Evolutionary conservation across 2,888 invertebrate species (phyloP).

Genomic region (Lucinisca nassula): DNA sequence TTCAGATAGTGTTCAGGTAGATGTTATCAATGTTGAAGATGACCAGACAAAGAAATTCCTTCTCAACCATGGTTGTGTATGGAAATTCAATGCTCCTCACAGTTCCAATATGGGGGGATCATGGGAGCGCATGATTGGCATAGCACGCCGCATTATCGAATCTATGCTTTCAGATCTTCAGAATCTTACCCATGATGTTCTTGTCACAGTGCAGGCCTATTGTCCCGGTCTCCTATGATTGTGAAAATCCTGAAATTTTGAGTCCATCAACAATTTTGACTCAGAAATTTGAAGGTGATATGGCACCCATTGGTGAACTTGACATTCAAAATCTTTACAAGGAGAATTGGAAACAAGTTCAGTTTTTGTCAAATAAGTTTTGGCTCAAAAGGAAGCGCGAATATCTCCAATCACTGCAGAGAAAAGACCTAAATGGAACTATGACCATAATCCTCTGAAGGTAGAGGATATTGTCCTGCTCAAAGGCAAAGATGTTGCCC

Average conservation of each 20-base stretch:
- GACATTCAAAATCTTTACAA: slow-evolving; percentile 30
- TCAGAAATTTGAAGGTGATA: too few species aligned
- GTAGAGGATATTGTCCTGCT: slow-evolving; percentile 50
- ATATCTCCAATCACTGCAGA: slow-evolving; percentile 45
- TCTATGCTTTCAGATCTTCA: slow-evolving; percentile 41
- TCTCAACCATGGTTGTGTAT: slow-evolving; percentile 26
- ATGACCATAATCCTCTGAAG: not conserved
- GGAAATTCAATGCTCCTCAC: slow-evolving; percentile 67
- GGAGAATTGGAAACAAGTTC: slow-evolving; percentile 61
- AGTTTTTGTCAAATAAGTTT: slow-evolving; percentile 56
- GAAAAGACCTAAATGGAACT: slow-evolving; percentile 18
- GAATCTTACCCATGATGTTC: slow-evolving; percentile 62
- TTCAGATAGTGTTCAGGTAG: slow-evolving; percentile 35
- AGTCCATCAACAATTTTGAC: slow-evolving; percentile 51
- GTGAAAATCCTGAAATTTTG: slow-evolving; percentile 47
- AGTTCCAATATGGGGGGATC: slow-evolving; percentile 62
- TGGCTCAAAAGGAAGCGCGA: slow-evolving; percentile 55
- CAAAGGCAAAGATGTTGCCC: slow-evolving; percentile 29
- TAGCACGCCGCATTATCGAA: slow-evolving; percentile 53
- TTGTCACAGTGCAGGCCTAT: slow-evolving; percentile 59
- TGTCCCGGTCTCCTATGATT: slow-evolving; percentile 53
- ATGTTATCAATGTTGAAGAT: slow-evolving; percentile 62
- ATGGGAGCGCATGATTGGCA: slow-evolving; percentile 67
- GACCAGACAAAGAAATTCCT: slow-evolving; percentile 31
- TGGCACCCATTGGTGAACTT: slow-evolving; percentile 3